phyloP scores from a whole-genome alignment of 2,113 vertebrate species.

The Calyptomena viridis region DNA sequence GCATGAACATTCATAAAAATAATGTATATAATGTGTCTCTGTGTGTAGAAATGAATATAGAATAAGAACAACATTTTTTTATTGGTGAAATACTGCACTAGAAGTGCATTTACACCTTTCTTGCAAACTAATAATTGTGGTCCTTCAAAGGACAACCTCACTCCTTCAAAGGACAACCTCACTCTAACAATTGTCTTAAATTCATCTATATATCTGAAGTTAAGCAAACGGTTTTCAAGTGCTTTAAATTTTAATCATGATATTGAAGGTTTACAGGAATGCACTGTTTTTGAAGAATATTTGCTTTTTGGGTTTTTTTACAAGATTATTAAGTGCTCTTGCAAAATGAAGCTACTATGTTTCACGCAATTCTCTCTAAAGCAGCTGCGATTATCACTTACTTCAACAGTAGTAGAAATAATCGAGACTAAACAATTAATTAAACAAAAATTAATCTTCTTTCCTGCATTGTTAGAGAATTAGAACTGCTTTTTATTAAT shows the following conservation, averaged over 20 bases:
- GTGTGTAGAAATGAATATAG: neutral
- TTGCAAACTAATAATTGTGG: neutral
- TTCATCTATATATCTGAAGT: neutral
- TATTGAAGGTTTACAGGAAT: neutral
- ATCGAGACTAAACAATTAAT: neutral
- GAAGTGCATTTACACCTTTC: neutral
- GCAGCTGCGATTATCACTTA: neutral
- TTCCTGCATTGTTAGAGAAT: neutral
- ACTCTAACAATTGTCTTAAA: neutral
- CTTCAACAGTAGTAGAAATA: neutral
- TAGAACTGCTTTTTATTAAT: neutral
- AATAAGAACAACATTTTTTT: neutral
- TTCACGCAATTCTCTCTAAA: neutral
- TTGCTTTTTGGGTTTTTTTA: neutral
- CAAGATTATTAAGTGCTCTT: neutral
- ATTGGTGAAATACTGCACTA: neutral
- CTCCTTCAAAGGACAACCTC: neutral
- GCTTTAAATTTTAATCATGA: neutral
- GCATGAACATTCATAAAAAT: neutral
- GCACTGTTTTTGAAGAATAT: neutral
- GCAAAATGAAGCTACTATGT: neutral
- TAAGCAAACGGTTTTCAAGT: neutral
- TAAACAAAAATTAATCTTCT: neutral
- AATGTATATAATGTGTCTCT: neutral
- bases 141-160: neutral